Conservation (phyloP, 2,888 invertebrate genomes). For the Crocallis elinguaria region DNA sequence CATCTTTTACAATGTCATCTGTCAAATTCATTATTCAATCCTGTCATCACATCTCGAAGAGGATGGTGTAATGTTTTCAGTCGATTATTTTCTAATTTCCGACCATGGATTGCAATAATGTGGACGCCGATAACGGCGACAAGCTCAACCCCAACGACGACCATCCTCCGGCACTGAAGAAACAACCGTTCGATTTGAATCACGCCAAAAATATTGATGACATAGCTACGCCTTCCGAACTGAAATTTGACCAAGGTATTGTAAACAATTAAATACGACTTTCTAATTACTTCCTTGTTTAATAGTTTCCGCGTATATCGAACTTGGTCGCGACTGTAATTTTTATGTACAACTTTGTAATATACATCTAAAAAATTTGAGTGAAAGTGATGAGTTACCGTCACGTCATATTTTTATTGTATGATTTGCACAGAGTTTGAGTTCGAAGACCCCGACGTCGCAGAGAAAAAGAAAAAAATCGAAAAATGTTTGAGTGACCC, state of each 20-base stretch:
- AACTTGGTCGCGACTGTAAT: conserved; percentile 16
- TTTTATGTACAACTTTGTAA: neutral
- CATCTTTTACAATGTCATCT: neutral
- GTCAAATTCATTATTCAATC: neutral
- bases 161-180: conserved; percentile 59
- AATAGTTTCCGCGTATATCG: conserved; percentile 25
- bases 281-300: conserved; percentile 47
- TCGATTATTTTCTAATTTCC: conserved; percentile 62
- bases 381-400: conserved; percentile 49
- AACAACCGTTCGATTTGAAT: conserved; percentile 62
- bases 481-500: conserved; percentile 82
- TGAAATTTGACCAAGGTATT: conserved; percentile 89
- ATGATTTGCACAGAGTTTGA: conserved; percentile 75
- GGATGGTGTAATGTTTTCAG: conserved; percentile 77
- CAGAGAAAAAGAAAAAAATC: conserved; percentile 85
- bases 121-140: conserved; percentile 60
- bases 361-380: conserved; percentile 21
- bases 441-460: conserved; percentile 85
- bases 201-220: conserved; percentile 80
- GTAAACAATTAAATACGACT: conserved; percentile 62
- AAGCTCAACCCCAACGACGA: conserved; percentile 68
- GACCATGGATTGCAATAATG: conserved; percentile 71
- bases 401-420: conserved; percentile 30
- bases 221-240: conserved; percentile 85
- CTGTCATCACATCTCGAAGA: conserved; percentile 55